These are phyloP conservation scores for Proales similis DNA, from an alignment of 1,140 invertebrate species.

Conservation along the genomic window DNA sequence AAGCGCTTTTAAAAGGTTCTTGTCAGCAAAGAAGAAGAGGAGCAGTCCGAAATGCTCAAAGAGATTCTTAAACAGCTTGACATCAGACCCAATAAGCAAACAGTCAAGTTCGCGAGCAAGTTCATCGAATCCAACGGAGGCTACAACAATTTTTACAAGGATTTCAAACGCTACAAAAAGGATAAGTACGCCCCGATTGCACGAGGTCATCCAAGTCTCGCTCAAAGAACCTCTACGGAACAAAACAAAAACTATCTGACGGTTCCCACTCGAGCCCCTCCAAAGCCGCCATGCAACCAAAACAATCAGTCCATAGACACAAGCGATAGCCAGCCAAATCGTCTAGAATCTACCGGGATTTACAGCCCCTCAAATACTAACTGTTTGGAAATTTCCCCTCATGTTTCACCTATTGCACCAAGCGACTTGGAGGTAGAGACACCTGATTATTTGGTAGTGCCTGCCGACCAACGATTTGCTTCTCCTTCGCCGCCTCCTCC, in stretches of 20 bases:
- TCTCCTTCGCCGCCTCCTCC: no score
- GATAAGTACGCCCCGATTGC: background rate
- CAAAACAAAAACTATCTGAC: background rate
- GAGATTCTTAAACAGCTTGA: constrained; percentile 28
- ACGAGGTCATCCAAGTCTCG: background rate
- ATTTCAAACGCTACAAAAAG: background rate
- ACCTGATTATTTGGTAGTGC: no score
- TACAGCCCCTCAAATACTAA: no score
- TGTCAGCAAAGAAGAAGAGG: constrained; percentile 24
- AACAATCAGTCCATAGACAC: background rate
- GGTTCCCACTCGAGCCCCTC: constrained; percentile 9
- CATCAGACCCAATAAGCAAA: constrained; percentile 22
- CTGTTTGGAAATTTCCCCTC: no score
- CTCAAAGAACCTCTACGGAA: background rate
- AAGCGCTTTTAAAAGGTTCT: background rate
- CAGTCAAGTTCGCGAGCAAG: constrained; percentile 15
- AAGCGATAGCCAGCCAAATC: background rate
- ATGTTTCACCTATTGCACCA: no score
- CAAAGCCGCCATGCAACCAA: constrained; percentile 29
- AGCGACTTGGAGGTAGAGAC: no score
- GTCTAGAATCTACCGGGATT: no score
- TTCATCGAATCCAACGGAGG: constrained; percentile 35
- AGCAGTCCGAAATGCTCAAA: constrained; percentile 18
- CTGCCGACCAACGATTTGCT: no score
- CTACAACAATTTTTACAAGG: constrained; percentile 17